Evolutionary conservation across 1,140 invertebrate genomes (phyloP), one percentile per base, ranked within the genome.

Genomic region (Anadara kagoshimensis): DNA sequence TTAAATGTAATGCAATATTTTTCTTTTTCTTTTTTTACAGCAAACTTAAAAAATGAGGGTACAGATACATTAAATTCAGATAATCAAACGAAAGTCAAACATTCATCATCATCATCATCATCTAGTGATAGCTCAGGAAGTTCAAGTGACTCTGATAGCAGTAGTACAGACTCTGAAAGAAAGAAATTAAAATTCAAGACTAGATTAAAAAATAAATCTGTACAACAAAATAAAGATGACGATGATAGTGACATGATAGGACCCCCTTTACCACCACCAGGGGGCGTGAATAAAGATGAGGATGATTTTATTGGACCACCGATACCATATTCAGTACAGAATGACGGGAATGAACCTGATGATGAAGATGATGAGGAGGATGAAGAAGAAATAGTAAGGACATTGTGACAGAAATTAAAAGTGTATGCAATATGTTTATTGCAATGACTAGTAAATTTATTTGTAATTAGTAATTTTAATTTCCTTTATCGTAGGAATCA

Each of bases 221-320:
- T 62, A 44, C 45, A 41, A 62, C 10, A 5, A 8, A n/a, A 43
- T 36, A 36, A 36, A 36, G 29, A 36, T 36, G 29, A 70, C 53
- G 64, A 69, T 57, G 73, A 76, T 43, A 79, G 82, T 24, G 79
- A 78, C 49, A 57, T 86, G 22, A 84, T 88, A 62, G 86, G 85
- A 4, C 87, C 86, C 29, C 85, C 85, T 16, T 61, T 85, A 14
- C 86, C 85, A 58, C 24, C 63, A 16, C 24, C 53, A 14, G 57
- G n/a, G 16, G 51, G 22, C 16, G 58, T 44, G 16, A 67, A 47
- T 41, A 44, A 68, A 49, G 65, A 68, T 7, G 70, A 75, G 49
- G 80, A 72, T 26, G 75, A 75, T 26, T 68, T 51, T 47, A 80
- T 80, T 61, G 78, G 80, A 24, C 78, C 79, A 47, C 76, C 76